phyloP scores from a whole-genome alignment of 2,888 invertebrate species.

The Lepetodrilus schrolli region DNA sequence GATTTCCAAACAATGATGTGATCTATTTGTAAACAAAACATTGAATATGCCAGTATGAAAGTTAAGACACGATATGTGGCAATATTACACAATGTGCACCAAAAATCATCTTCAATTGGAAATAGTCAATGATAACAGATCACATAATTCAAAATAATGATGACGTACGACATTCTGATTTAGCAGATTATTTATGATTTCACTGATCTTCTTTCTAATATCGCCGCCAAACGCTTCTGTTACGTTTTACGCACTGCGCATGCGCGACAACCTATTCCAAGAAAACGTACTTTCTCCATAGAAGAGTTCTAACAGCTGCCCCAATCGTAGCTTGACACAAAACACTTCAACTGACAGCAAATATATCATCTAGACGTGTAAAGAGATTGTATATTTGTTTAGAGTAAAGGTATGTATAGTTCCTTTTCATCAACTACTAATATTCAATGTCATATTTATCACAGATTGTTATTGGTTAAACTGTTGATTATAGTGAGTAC shows the following conservation, averaged over 20 bases:
- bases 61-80: neutral
- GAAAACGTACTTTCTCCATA: neutral
- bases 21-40: conserved; percentile 1
- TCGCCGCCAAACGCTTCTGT: conserved; percentile 20
- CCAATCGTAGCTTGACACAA: conserved; percentile 6
- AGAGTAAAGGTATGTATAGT: too few relatives aligned
- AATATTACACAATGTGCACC: neutral
- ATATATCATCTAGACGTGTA: too few relatives aligned
- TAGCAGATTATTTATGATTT: neutral
- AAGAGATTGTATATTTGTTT: too few relatives aligned
- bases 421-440: too few relatives aligned
- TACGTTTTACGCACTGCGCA: conserved; percentile 5
- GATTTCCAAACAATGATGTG: too few relatives aligned
- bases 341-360: neutral
- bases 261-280: neutral
- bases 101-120: neutral
- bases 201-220: neutral
- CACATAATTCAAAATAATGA: too few relatives aligned
- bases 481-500: too few relatives aligned
- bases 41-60: neutral
- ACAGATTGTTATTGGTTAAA: too few relatives aligned
- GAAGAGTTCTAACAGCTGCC: conserved; percentile 10
- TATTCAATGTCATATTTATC: too few relatives aligned
- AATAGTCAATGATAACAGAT: neutral
- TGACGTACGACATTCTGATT: conserved; percentile 24